phyloP scores from a whole-genome alignment of 2,113 vertebrate genomes.

The Rhynchopsitta pachyrhyncha region DNA sequence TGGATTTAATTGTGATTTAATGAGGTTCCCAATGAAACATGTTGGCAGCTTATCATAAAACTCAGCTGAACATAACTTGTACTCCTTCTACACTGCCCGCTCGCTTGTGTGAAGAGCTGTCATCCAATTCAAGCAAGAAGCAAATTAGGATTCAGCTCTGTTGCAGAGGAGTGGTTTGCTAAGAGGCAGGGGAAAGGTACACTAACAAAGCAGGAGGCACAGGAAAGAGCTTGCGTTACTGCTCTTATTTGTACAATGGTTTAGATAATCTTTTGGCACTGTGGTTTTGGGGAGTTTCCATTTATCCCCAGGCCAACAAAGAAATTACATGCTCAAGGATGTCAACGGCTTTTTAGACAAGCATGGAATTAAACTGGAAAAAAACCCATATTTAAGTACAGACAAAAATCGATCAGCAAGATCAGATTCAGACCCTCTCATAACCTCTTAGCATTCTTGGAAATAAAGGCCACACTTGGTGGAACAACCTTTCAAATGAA shows the following conservation, averaged over 20 bases:
- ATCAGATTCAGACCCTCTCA: neutral
- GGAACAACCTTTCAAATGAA: slow-evolving; percentile 55
- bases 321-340: neutral
- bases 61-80: neutral
- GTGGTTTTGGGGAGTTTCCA: neutral
- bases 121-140: neutral
- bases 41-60: neutral
- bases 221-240: neutral
- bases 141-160: neutral
- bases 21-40: slow-evolving; percentile 22
- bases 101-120: neutral
- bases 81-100: neutral
- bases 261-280: neutral
- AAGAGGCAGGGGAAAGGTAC: neutral
- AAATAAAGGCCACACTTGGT: slow-evolving; percentile 17
- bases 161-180: neutral
- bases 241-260: neutral
- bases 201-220: neutral
- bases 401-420: slow-evolving; percentile 35
- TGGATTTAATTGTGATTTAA: slow-evolving; percentile 33
- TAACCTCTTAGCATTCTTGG: slow-evolving; percentile 12
- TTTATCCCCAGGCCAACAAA: neutral
- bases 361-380: neutral
- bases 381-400: neutral
- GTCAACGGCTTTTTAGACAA: neutral